phyloP scores from a whole-genome alignment of 2,888 invertebrate species.

The Pogonocherus hispidulus region DNA sequence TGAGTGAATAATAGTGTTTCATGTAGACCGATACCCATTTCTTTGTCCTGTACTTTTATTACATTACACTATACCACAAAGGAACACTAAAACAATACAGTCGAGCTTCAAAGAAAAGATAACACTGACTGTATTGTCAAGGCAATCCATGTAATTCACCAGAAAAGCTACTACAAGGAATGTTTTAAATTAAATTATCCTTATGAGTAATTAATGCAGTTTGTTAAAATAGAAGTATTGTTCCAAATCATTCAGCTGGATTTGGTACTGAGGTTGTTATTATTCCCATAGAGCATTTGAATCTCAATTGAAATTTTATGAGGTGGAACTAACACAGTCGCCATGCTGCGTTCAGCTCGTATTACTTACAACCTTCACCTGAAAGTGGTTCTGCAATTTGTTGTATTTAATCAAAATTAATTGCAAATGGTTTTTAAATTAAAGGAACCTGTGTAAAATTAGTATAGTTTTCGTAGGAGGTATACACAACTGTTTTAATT shows the following conservation, averaged over 20 bases:
- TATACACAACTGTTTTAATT: no score
- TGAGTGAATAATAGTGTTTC: no score
- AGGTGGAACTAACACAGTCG: conserved; percentile 16
- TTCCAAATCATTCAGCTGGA: conserved; percentile 9
- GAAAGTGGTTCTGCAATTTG: conserved; percentile 14
- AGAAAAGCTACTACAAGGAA: conserved; percentile 5
- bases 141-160: background rate
- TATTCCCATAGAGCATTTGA: conserved; percentile 9
- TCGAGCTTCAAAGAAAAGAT: no score
- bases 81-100: no score
- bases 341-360: conserved; percentile 12
- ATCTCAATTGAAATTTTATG: conserved; percentile 10
- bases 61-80: no score
- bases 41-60: no score
- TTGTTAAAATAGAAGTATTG: conserved; percentile 16
- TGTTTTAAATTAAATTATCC: conserved; percentile 18
- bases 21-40: no score
- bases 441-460: no score
- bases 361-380: conserved; percentile 25
- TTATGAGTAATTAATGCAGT: conserved; percentile 12
- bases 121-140: background rate
- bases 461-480: no score
- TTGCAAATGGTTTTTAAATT: no score
- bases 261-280: conserved; percentile 14
- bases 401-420: background rate